Base-by-base conservation (phyloP, 2,888 invertebrate genomes). In the Andrena fulva region DNA sequence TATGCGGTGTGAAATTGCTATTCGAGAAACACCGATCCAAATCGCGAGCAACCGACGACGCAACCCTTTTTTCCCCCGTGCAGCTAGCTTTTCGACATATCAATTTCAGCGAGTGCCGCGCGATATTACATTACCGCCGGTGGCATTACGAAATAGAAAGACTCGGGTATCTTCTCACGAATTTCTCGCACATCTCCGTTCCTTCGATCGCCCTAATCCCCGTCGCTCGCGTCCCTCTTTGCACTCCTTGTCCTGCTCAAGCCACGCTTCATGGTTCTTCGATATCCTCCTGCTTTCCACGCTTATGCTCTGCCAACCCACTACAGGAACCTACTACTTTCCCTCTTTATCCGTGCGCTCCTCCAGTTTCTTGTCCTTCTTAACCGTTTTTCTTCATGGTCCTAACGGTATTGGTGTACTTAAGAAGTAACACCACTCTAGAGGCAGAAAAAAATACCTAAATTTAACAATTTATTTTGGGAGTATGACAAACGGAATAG, bases 291-390 rank as follows among this genome's bases (percentile, higher is more conserved):
- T 71, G 63, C 71, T 75, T 75, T 79, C 75, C 79, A 79, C 68
- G 72, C 75, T 82, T 71, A 68, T 76, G 75, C 60, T 52, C 33
- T 71, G 74, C 50, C 69, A 71, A 63, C 71, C 75, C 68, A 71
- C 79, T 71, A 56, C 64, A 69, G 52, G 54, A 63, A 60, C 50
- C 27, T 27, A 67, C 62, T 59, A 67, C 59, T 75, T 63, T 56
- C 67, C 67, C 66, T 33, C 54, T 59, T 73, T 81, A 67, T 78
- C 68, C 81, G 29, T 71, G 48, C 60, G 67, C 63, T 76, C 74
- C 78, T 79, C 80, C 48, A 27, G 42, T 63, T 59, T 64, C 31
- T 48, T 24, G 24, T 0, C 4, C 31, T 66, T 64, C 48, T 72
- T 56, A 76, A 59, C 69, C 69, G 80, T 80, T 76, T 82, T 73